Conservation (phyloP, 1,140 invertebrate species). For the Lucilia cuprina region DNA sequence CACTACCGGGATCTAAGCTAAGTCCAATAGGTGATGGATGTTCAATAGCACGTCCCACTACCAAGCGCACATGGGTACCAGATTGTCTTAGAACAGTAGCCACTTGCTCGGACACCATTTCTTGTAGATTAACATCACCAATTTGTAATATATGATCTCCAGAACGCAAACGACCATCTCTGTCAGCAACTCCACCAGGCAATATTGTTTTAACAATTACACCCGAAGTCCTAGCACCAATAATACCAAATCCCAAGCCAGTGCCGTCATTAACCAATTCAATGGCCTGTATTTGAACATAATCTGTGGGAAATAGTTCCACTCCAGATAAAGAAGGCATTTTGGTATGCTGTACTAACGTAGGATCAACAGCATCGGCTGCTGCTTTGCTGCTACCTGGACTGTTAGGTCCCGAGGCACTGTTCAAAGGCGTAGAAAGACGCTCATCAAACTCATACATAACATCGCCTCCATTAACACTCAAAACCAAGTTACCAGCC, state of each 20-base stretch:
- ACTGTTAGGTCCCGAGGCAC: constrained; percentile 61
- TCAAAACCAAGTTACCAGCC: constrained; percentile 70
- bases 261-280: constrained; percentile 95
- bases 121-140: constrained; percentile 81
- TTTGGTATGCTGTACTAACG: constrained; percentile 64
- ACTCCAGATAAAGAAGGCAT: constrained; percentile 62
- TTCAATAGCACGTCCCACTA: constrained; percentile 89
- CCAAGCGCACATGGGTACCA: constrained; percentile 88
- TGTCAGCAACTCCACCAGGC: constrained; percentile 92
- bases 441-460: constrained; percentile 65
- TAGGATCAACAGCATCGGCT: constrained; percentile 40
- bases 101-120: constrained; percentile 97
- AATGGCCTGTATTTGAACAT: constrained; percentile 95
- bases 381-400: constrained; percentile 48
- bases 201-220: constrained; percentile 98
- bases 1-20: constrained; percentile 61
- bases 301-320: constrained; percentile 87
- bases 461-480: constrained; percentile 66
- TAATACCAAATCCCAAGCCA: constrained; percentile 94
- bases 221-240: constrained; percentile 93
- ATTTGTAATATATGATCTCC: constrained; percentile 98
- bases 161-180: constrained; percentile 90
- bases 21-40: constrained; percentile 65
- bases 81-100: constrained; percentile 94
- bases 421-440: constrained; percentile 69